Percentiles rank a stretch among this genome's conserved stretches.
phyloP scores from a whole-genome alignment of 2,888 invertebrate species.

The Andrena bicolor region DNA sequence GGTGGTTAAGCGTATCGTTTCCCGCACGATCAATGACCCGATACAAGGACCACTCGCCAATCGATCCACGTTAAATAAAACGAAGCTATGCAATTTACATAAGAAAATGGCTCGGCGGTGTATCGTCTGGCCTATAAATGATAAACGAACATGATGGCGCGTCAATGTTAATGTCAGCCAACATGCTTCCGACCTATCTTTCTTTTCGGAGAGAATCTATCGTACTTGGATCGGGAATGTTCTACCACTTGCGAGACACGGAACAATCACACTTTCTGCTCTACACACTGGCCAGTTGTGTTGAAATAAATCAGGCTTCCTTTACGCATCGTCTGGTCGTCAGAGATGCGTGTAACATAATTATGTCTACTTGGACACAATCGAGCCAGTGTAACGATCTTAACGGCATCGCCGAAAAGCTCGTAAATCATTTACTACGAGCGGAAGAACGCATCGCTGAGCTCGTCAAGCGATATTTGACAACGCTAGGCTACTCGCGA shows the following conservation, averaged over 20 bases:
- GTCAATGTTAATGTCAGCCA: conserved; percentile 60
- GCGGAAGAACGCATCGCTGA: background rate
- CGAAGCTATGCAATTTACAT: conserved; percentile 67
- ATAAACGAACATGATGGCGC: conserved; percentile 34
- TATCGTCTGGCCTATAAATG: conserved; percentile 35
- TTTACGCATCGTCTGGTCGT: conserved; percentile 36
- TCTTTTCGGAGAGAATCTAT: too few relatives aligned
- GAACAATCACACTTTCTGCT: background rate
- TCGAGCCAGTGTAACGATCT: conserved; percentile 20
- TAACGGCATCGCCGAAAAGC: conserved; percentile 27
- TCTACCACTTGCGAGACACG: background rate
- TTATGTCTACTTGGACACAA: conserved; percentile 32
- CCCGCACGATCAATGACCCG: conserved; percentile 9
- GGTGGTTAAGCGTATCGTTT: conserved; percentile 13
- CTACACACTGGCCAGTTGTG: conserved; percentile 30
- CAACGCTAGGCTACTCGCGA: background rate
- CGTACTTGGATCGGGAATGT: background rate
- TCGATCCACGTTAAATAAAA: conserved; percentile 66
- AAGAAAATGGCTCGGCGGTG: conserved; percentile 59
- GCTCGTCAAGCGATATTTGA: background rate
- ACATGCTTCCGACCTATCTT: conserved; percentile 7
- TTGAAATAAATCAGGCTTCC: conserved; percentile 45
- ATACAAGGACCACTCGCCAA: conserved; percentile 45
- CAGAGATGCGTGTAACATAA: conserved; percentile 46
- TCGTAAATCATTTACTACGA: conserved; percentile 12